A percentile compares a stretch with the other conserved stretches of the same genome.
These are phyloP conservation scores for sheep (Ovis aries) DNA, from an alignment of 2,113 vertebrate species.

Conservation along the genomic window DNA sequence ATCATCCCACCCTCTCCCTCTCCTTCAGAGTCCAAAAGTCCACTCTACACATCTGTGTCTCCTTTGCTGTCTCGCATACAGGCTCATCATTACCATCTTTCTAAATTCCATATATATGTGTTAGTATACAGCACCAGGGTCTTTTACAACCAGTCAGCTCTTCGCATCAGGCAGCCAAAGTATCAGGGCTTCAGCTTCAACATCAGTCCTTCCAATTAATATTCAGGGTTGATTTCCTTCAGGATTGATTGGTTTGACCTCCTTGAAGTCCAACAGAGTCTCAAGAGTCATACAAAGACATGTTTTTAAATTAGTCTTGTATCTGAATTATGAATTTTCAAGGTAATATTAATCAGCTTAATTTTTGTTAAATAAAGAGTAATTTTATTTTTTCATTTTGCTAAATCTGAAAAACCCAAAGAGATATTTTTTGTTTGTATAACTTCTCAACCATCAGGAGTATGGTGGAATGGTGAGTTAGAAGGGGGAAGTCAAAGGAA, in stretches of 20 bases:
- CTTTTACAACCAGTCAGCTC: background rate
- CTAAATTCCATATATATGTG: too few species aligned
- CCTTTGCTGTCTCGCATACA: too few species aligned
- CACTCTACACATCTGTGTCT: too few species aligned
- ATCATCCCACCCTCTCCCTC: too few species aligned
- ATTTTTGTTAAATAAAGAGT: constrained; percentile 12
- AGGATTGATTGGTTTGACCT: background rate
- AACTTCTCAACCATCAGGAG: background rate
- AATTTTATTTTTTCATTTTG: background rate
- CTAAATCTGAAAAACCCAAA: background rate
- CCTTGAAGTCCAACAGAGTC: background rate
- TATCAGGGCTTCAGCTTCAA: background rate
- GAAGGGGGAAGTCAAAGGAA: background rate
- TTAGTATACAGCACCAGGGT: background rate
- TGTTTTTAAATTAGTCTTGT: constrained; percentile 36
- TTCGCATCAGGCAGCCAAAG: background rate
- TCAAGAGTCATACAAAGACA: background rate
- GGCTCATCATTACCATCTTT: too few species aligned
- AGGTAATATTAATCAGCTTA: constrained; percentile 26
- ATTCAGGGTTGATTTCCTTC: background rate
- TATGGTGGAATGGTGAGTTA: background rate
- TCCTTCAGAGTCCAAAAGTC: too few species aligned
- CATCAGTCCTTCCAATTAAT: background rate
- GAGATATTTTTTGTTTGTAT: background rate
- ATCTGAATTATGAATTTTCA: constrained; percentile 60